Conservation (phyloP, 2,888 invertebrate species). For the Acleris sparsana region DNA sequence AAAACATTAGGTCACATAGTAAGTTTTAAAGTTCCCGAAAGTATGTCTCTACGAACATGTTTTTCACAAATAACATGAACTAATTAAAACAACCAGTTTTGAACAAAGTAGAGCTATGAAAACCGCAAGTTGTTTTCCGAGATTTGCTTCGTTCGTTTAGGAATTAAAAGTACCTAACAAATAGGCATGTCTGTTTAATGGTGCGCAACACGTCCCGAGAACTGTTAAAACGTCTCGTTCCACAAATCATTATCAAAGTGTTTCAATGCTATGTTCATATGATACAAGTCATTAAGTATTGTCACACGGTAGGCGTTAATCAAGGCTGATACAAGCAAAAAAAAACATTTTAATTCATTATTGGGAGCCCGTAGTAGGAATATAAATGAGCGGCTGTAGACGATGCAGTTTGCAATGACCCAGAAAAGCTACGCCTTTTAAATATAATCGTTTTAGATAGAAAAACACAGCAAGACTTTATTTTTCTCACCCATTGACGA, state of each 20-base stretch:
- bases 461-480: slow-evolving; percentile 2
- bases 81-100: too few relatives aligned
- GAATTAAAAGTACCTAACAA: neutral
- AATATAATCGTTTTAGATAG: slow-evolving; percentile 3
- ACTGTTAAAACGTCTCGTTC: neutral
- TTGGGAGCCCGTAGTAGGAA: slow-evolving; percentile 18
- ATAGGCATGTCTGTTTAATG: slow-evolving; percentile 7
- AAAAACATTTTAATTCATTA: slow-evolving; percentile 29
- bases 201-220: slow-evolving; percentile 14
- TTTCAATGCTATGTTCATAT: slow-evolving; percentile 33
- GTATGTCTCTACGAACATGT: too few relatives aligned
- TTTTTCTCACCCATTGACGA: neutral
- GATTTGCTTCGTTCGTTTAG: too few relatives aligned
- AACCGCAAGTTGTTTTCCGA: too few relatives aligned
- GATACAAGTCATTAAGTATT: slow-evolving; percentile 26
- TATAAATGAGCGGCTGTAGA: slow-evolving; percentile 20
- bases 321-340: slow-evolving; percentile 27
- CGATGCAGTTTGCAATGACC: slow-evolving; percentile 11
- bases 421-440: slow-evolving; percentile 16
- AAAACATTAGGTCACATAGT: neutral
- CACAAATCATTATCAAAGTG: slow-evolving; percentile 31
- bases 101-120: too few relatives aligned
- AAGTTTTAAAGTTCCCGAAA: neutral
- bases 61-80: too few relatives aligned
- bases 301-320: slow-evolving; percentile 37